Evolutionary conservation across 1,140 invertebrate species (phyloP).

Genomic region (Mamestra configurata): DNA sequence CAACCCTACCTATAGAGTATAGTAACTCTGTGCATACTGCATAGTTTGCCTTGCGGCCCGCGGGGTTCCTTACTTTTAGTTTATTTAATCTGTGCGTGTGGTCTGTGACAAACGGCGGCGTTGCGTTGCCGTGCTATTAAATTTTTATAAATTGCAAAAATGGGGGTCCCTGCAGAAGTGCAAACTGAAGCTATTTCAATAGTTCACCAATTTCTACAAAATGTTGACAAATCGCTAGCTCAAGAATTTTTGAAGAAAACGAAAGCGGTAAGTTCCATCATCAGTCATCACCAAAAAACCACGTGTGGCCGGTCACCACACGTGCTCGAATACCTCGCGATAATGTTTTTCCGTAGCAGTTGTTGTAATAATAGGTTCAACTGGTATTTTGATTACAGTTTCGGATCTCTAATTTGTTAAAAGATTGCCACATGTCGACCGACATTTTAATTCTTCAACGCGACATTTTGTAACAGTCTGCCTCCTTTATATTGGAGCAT

Average conservation of each 20-base stretch:
- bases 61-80: too few species aligned
- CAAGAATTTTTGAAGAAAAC: conserved; percentile 73
- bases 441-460: not conserved
- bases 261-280: conserved; percentile 75
- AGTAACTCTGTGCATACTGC: too few species aligned
- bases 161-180: conserved; percentile 67
- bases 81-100: not conserved
- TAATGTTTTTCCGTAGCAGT: not conserved
- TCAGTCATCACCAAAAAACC: conserved; percentile 55
- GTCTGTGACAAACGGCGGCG: conserved; percentile 27
- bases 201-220: conserved; percentile 71
- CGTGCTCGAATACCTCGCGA: conserved; percentile 59
- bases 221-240: conserved; percentile 74
- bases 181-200: conserved; percentile 66
- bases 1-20: too few species aligned
- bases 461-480: not conserved
- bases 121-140: conserved; percentile 43
- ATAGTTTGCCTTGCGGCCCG: too few species aligned
- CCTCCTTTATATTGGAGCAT: too few species aligned
- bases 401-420: not conserved
- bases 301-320: conserved; percentile 70
- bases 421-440: not conserved
- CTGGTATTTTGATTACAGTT: not conserved
- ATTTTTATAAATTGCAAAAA: conserved; percentile 54
- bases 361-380: not conserved